Percentiles rank a stretch among this genome's conserved stretches.
phyloP scores from a whole-genome alignment of 2,797 vertebrate genomes.

The Pangasius krempfi region DNA sequence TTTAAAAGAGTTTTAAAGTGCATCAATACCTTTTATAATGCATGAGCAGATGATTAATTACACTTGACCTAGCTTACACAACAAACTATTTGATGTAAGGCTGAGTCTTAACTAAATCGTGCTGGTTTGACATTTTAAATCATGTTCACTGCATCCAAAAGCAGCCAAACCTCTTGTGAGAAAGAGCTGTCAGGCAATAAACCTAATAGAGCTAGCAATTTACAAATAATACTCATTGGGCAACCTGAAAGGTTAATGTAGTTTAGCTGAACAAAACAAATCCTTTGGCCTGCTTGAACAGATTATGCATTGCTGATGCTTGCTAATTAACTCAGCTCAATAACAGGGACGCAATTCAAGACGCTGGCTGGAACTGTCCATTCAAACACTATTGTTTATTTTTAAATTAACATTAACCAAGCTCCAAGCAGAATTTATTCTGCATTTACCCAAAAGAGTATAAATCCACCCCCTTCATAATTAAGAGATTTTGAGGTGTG shows the following conservation, averaged over 20 bases:
- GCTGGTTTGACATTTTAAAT: conserved; percentile 41
- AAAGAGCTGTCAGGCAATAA: conserved; percentile 48
- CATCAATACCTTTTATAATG: conserved; percentile 34
- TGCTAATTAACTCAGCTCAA: conserved; percentile 53
- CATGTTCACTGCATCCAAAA: conserved; percentile 19
- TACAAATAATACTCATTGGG: conserved; percentile 45
- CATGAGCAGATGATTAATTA: conserved; percentile 50
- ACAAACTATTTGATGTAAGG: conserved; percentile 21
- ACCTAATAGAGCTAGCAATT: conserved; percentile 51
- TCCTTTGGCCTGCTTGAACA: conserved; percentile 29
- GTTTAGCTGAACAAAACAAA: conserved; percentile 52
- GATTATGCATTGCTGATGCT: conserved; percentile 46
- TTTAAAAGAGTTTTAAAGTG: not conserved
- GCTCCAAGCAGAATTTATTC: conserved; percentile 31
- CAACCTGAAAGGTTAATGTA: conserved; percentile 57
- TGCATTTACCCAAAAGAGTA: conserved; percentile 36
- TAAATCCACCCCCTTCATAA: conserved; percentile 7
- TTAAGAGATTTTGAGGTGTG: conserved; percentile 13
- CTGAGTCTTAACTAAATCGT: conserved; percentile 44
- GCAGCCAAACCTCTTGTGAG: conserved; percentile 26
- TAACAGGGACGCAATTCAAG: conserved; percentile 35
- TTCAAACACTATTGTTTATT: conserved; percentile 43
- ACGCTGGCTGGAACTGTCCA: not conserved
- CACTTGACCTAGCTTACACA: not conserved
- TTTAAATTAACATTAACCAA: conserved; percentile 33